A percentile compares a stretch with the other conserved stretches of the same genome.
Evolutionary conservation across 2,888 invertebrate species (phyloP).

Genomic region (Drosophila planitibia): DNA sequence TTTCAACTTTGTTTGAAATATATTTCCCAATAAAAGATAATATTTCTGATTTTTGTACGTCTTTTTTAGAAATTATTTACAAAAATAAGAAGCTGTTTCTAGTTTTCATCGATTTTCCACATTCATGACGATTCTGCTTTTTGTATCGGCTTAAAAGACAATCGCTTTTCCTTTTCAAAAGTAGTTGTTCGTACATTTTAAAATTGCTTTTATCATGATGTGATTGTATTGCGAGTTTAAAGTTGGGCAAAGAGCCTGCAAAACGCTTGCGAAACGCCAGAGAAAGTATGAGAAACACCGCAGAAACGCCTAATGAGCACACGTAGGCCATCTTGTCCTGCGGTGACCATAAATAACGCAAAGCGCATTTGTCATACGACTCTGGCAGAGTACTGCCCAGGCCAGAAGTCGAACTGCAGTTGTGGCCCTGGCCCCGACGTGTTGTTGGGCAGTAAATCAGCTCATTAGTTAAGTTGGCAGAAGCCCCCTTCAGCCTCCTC

Average conservation of each 20-base stretch:
- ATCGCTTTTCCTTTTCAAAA: background rate
- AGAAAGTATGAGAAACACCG: background rate
- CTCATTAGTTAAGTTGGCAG: slow-evolving; percentile 81
- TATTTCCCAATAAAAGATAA: background rate
- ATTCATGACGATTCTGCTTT: no score
- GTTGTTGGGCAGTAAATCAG: slow-evolving; percentile 81
- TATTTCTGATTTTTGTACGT: no score
- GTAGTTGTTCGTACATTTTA: background rate
- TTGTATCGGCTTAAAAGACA: no score
- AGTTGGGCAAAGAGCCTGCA: slow-evolving; percentile 6
- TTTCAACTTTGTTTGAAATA: background rate
- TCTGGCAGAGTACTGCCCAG: slow-evolving; percentile 21
- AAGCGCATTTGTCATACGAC: slow-evolving; percentile 81
- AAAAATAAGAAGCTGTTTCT: background rate
- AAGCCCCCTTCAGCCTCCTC: slow-evolving; percentile 2
- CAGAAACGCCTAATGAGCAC: slow-evolving; percentile 65
- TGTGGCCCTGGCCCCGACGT: slow-evolving; percentile 44
- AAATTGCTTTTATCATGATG: slow-evolving; percentile 1
- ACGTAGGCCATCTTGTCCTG: slow-evolving; percentile 80
- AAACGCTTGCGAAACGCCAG: slow-evolving; percentile 17
- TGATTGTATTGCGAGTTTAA: slow-evolving; percentile 31
- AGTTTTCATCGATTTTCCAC: background rate
- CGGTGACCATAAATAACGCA: slow-evolving; percentile 82
- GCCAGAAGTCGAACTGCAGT: slow-evolving; percentile 48
- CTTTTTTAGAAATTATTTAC: background rate